Evolutionary conservation across 2,113 vertebrate species (phyloP).

Genomic region (Catharus minimus): DNA sequence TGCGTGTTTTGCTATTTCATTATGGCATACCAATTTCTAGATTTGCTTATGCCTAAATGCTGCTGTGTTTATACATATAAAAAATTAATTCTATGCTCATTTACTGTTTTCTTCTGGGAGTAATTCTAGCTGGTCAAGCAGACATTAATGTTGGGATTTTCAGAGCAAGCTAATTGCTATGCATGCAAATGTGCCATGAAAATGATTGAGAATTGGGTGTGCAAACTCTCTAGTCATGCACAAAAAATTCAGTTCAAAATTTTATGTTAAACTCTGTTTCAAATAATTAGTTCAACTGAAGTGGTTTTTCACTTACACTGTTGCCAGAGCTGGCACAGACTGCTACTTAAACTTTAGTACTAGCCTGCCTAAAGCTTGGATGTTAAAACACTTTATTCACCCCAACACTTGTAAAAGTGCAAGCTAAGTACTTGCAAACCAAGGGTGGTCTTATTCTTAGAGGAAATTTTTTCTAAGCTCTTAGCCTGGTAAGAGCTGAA

Average conservation of each 20-base stretch:
- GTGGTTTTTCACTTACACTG: neutral
- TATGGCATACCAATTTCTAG: slow-evolving; percentile 11
- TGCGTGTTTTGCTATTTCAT: slow-evolving; percentile 7
- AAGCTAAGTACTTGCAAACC: neutral
- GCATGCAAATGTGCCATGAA: neutral
- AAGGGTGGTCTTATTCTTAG: neutral
- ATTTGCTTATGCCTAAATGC: slow-evolving; percentile 48
- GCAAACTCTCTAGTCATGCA: neutral
- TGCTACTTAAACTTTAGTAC: neutral
- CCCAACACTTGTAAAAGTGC: neutral
- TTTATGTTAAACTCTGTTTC: neutral
- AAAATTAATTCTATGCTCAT: neutral
- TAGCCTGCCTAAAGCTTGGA: neutral
- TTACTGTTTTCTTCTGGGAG: slow-evolving; percentile 37
- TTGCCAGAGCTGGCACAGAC: neutral
- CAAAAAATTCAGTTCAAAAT: neutral
- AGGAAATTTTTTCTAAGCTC: neutral
- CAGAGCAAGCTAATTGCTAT: neutral
- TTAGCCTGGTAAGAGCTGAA: neutral
- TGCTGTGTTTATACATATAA: slow-evolving; percentile 24
- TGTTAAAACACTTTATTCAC: neutral
- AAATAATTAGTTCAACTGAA: neutral
- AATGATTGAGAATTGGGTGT: neutral
- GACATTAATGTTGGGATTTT: neutral
- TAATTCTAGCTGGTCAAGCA: slow-evolving; percentile 29